phyloP scores from a whole-genome alignment of 1,140 invertebrate species.

The Hylaeus volcanicus region DNA sequence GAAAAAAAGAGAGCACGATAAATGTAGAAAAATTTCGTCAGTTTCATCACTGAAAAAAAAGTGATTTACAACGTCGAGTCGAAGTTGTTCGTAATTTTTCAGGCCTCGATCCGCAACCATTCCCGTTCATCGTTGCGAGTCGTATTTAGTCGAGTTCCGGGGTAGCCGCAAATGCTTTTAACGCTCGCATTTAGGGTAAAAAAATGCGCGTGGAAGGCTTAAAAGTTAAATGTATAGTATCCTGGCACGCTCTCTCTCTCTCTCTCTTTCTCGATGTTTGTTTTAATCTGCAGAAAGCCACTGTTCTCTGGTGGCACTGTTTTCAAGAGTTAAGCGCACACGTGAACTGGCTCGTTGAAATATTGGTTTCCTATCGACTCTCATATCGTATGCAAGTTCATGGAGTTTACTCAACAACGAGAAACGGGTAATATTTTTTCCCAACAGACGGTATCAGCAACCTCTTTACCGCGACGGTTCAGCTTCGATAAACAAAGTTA shows the following conservation, averaged over 20 bases:
- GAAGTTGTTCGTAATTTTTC: background rate
- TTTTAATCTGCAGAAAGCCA: constrained; percentile 4
- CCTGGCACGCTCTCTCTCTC: background rate
- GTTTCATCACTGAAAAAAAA: too few relatives aligned
- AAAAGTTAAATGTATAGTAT: constrained; percentile 13
- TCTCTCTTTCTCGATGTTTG: background rate
- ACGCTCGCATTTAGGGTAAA: background rate
- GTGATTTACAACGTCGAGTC: too few relatives aligned
- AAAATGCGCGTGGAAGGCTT: background rate
- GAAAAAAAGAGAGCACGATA: too few relatives aligned
- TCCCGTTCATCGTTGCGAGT: background rate
- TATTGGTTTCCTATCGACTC: background rate
- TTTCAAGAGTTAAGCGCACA: background rate
- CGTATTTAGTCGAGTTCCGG: constrained; percentile 13
- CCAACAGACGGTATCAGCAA: constrained; percentile 2
- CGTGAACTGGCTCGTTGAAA: background rate
- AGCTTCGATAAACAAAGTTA: background rate
- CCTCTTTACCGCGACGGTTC: background rate
- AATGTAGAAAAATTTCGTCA: too few relatives aligned
- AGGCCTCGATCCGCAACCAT: background rate
- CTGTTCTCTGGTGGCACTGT: background rate
- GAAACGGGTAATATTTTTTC: background rate
- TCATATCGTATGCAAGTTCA: background rate
- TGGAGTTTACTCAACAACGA: constrained; percentile 3
- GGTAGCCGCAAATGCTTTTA: constrained; percentile 14